A percentile compares a stretch with the other conserved stretches of the same genome.
These are phyloP conservation scores for Symphodus melops DNA, from an alignment of 2,113 vertebrate genomes.

Conservation along the genomic window DNA sequence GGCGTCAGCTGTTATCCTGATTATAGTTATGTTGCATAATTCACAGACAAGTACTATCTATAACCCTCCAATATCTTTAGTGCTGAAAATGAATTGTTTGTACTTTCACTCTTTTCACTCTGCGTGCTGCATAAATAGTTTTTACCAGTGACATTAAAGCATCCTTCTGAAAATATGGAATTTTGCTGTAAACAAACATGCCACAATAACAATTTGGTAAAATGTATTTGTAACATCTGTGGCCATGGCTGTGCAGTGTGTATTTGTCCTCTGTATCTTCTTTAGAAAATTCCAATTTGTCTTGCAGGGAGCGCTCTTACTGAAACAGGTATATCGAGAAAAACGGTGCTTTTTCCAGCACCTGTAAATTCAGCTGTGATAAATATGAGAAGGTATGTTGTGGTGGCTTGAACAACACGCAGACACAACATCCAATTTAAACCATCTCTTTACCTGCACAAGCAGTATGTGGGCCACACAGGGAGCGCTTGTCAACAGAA, in stretches of 20 bases:
- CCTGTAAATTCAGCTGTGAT: constrained; percentile 43
- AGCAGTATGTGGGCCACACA: constrained; percentile 43
- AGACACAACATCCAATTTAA: constrained; percentile 44
- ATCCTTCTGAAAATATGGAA: constrained; percentile 20
- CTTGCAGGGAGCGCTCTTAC: constrained; percentile 23
- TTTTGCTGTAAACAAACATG: constrained; percentile 33
- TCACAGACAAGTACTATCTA: constrained; percentile 11
- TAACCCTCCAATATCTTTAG: constrained; percentile 15
- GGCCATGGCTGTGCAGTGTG: constrained; percentile 6
- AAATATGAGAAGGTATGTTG: constrained; percentile 48
- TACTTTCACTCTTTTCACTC: constrained; percentile 16
- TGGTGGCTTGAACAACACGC: constrained; percentile 20
- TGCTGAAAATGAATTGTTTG: constrained; percentile 20
- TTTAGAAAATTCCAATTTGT: constrained; percentile 51
- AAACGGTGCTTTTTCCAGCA: constrained; percentile 23
- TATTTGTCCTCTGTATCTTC: constrained; percentile 20
- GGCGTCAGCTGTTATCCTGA: constrained; percentile 40
- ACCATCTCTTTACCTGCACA: constrained; percentile 15
- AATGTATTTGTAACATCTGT: constrained; percentile 5
- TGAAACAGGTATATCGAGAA: constrained; percentile 8
- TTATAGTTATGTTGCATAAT: constrained; percentile 49
- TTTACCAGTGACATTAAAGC: constrained; percentile 33
- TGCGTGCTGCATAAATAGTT: background rate
- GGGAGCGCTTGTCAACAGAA: constrained; percentile 25
- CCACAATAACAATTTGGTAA: constrained; percentile 4